phyloP scores from a whole-genome alignment of 2,888 invertebrate species.

The Proisotoma minuta region DNA sequence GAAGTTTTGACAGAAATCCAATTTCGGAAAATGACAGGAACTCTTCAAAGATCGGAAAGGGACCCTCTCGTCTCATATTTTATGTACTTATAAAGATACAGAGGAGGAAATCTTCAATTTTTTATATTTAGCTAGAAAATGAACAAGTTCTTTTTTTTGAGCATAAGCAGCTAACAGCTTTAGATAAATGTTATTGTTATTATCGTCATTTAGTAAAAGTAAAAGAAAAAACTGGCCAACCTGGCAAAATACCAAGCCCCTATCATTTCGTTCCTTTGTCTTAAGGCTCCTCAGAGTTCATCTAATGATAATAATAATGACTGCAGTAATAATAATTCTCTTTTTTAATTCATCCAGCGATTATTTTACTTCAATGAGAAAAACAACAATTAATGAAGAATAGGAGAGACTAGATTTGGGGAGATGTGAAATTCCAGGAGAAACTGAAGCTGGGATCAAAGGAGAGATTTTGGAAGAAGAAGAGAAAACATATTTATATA shows the following conservation, averaged over 20 bases:
- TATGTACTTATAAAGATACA: too few relatives aligned
- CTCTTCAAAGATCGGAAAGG: constrained; percentile 33
- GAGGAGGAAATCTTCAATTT: not conserved
- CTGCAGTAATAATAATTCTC: constrained; percentile 2
- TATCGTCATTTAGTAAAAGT: constrained; percentile 11
- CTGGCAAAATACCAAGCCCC: constrained; percentile 12
- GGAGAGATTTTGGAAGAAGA: too few relatives aligned
- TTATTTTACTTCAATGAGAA: not conserved
- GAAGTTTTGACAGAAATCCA: constrained; percentile 48
- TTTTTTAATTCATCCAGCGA: constrained; percentile 2
- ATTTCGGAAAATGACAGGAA: constrained; percentile 46
- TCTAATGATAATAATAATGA: constrained; percentile 1
- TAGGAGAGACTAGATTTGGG: too few relatives aligned
- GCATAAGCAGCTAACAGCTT: constrained; percentile 7
- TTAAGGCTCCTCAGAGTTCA: not conserved
- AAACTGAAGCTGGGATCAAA: too few relatives aligned
- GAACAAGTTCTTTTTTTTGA: constrained; percentile 8
- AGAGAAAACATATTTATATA: not conserved
- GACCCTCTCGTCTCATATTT: too few relatives aligned
- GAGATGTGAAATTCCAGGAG: too few relatives aligned
- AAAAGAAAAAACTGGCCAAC: constrained; percentile 14
- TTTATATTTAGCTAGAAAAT: constrained; percentile 10
- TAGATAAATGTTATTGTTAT: constrained; percentile 18
- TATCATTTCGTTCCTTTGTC: not conserved
- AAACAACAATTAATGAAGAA: constrained; percentile 5